Percentiles rank a stretch among this genome's conserved stretches.
These are phyloP conservation scores for Lithobates sylvaticus DNA, from an alignment of 2,797 vertebrate species.

Conservation along the genomic window DNA sequence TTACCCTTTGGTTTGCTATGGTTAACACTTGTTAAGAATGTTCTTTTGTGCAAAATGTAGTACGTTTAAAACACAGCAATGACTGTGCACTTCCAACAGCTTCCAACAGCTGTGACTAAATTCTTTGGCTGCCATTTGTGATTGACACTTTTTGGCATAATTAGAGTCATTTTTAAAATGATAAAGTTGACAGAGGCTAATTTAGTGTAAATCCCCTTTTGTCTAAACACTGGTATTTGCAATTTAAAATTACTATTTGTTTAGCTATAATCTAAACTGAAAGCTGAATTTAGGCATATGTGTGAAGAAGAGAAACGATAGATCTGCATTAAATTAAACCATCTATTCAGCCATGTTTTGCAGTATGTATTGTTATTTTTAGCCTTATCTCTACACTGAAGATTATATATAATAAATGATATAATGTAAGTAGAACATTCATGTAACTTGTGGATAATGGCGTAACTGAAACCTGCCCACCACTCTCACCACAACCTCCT, in stretches of 20 bases:
- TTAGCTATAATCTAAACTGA: constrained; percentile 32
- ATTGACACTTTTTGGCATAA: constrained; percentile 48
- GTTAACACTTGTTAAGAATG: too few relatives aligned
- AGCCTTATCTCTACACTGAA: background rate
- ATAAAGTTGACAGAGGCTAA: constrained; percentile 46
- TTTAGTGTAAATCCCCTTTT: constrained; percentile 46
- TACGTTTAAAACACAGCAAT: background rate
- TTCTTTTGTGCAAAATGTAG: background rate
- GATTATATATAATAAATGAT: background rate
- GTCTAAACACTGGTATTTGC: constrained; percentile 39
- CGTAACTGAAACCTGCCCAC: background rate
- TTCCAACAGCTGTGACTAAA: constrained; percentile 40
- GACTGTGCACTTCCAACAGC: constrained; percentile 21
- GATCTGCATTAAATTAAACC: constrained; percentile 2
- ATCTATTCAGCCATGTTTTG: constrained; percentile 9
- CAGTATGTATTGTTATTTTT: constrained; percentile 5
- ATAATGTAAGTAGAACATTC: background rate
- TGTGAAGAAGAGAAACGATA: background rate
- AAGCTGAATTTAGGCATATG: constrained; percentile 40
- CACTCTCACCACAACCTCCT: background rate
- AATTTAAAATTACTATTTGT: constrained; percentile 47
- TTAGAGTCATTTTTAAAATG: constrained; percentile 41
- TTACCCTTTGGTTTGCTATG: constrained; percentile 14
- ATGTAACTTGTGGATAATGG: too few relatives aligned
- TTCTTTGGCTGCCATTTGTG: constrained; percentile 15